These are phyloP conservation scores for Ectropis grisescens DNA, from an alignment of 1,140 invertebrate genomes.

Conservation along the genomic window DNA sequence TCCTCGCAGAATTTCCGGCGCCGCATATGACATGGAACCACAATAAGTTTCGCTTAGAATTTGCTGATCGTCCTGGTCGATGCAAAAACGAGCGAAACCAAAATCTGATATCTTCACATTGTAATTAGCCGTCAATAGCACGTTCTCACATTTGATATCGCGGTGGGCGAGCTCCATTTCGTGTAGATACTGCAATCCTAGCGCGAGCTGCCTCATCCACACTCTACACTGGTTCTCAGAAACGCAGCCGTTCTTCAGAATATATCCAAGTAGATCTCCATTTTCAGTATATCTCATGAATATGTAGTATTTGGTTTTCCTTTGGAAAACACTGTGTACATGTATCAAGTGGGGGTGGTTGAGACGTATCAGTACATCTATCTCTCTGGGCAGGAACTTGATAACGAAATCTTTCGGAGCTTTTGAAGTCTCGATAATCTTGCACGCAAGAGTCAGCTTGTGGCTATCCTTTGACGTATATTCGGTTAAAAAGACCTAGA, in stretches of 20 bases:
- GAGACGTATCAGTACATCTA: slow-evolving; percentile 77
- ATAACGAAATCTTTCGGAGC: slow-evolving; percentile 81
- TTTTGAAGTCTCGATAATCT: slow-evolving; percentile 80
- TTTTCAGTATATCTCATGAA: slow-evolving; percentile 79
- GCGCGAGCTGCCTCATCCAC: slow-evolving; percentile 78
- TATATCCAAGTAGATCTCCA: slow-evolving; percentile 77
- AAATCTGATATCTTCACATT: slow-evolving; percentile 86
- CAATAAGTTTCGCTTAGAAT: slow-evolving; percentile 78
- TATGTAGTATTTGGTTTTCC: slow-evolving; percentile 75
- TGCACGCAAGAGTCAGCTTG: slow-evolving; percentile 72
- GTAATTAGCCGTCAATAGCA: slow-evolving; percentile 77
- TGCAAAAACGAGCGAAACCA: slow-evolving; percentile 77
- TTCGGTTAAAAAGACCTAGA: slow-evolving; percentile 73
- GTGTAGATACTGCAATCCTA: slow-evolving; percentile 80
- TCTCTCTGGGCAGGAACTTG: slow-evolving; percentile 83
- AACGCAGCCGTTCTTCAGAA: slow-evolving; percentile 74
- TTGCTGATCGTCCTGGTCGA: slow-evolving; percentile 66
- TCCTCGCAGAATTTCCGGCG: slow-evolving; percentile 78
- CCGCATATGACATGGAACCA: slow-evolving; percentile 79
- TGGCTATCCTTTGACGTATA: slow-evolving; percentile 47
- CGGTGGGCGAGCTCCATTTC: slow-evolving; percentile 80
- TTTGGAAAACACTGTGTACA: slow-evolving; percentile 79
- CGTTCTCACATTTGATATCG: slow-evolving; percentile 85
- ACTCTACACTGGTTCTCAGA: slow-evolving; percentile 75
- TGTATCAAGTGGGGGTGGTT: slow-evolving; percentile 81